phyloP scores from a whole-genome alignment of 1,140 invertebrate species.

The Drosophila jambulina region DNA sequence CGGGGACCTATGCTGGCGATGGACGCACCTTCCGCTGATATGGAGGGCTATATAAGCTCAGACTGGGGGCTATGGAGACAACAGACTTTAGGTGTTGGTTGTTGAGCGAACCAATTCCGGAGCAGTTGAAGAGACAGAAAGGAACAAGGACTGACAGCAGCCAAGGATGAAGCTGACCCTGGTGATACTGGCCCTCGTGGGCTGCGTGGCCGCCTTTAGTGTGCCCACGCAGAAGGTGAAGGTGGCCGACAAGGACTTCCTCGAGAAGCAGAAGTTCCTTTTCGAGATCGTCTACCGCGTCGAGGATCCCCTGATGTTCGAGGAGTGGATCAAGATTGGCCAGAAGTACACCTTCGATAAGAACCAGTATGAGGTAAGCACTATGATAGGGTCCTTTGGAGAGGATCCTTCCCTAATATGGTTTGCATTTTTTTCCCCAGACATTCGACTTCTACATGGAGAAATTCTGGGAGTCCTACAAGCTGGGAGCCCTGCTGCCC shows the following conservation, averaged over 20 bases:
- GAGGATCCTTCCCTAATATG: not conserved
- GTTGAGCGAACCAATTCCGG: conserved; percentile 6
- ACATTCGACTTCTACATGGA: conserved; percentile 9
- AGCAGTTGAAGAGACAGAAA: conserved; percentile 12
- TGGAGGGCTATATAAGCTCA: conserved; percentile 13
- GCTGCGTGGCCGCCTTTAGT: conserved; percentile 12
- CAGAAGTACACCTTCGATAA: conserved; percentile 3
- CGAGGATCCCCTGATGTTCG: conserved; percentile 8
- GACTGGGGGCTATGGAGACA: not conserved
- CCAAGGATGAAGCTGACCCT: conserved; percentile 15
- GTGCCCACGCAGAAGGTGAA: conserved; percentile 18
- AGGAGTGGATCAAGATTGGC: conserved; percentile 12
- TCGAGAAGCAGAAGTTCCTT: conserved; percentile 7
- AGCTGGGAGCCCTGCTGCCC: conserved; percentile 10
- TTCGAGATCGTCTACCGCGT: conserved; percentile 7
- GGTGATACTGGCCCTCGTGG: conserved; percentile 19
- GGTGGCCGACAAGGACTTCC: conserved; percentile 15
- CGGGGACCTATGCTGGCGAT: conserved; percentile 10
- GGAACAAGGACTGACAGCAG: conserved; percentile 14
- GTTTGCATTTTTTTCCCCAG: not conserved
- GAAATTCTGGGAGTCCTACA: conserved; percentile 21
- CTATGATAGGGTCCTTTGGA: not conserved
- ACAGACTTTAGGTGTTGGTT: conserved; percentile 18
- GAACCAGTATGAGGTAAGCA: not conserved
- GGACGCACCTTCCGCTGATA: conserved; percentile 11